Evolutionary conservation across 2,797 vertebrate species (phyloP).

Genomic region (Artibeus jamaicensis): DNA sequence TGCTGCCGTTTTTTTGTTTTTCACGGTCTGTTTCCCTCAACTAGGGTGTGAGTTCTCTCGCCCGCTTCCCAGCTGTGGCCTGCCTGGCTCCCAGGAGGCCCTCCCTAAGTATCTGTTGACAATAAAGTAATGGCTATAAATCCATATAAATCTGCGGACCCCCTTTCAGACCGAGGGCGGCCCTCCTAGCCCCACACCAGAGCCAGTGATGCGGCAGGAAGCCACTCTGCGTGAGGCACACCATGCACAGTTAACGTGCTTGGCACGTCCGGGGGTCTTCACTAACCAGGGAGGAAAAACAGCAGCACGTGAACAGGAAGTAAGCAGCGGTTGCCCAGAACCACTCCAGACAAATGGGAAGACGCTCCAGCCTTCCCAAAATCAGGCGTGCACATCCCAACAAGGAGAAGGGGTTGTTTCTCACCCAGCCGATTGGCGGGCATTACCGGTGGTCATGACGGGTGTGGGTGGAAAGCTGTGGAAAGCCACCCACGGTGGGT

Average conservation of each 20-base stretch:
- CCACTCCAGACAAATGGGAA: not conserved
- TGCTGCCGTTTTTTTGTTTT: not conserved
- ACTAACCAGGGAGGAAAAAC: not conserved
- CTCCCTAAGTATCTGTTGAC: not conserved
- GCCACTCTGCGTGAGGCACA: rapidly evolving
- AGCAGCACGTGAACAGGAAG: not conserved
- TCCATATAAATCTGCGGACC: not conserved
- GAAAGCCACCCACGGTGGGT: not conserved
- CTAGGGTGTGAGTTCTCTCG: not conserved
- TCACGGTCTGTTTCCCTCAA: not conserved
- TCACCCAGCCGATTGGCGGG: not conserved
- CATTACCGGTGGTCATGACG: not conserved
- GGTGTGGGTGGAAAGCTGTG: not conserved
- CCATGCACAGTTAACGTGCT: not conserved
- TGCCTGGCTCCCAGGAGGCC: not conserved
- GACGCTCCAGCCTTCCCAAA: too few relatives aligned
- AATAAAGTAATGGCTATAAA: not conserved
- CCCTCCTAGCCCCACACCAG: not conserved
- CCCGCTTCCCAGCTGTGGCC: not conserved
- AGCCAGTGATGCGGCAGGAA: not conserved
- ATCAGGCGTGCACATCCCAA: not conserved
- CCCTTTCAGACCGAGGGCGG: not conserved
- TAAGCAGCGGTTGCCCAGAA: rapidly evolving
- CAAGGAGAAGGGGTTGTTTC: not conserved
- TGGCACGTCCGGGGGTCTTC: not conserved